phyloP scores from a whole-genome alignment of 2,113 vertebrate genomes.

The Rhadina sibilatrix region DNA sequence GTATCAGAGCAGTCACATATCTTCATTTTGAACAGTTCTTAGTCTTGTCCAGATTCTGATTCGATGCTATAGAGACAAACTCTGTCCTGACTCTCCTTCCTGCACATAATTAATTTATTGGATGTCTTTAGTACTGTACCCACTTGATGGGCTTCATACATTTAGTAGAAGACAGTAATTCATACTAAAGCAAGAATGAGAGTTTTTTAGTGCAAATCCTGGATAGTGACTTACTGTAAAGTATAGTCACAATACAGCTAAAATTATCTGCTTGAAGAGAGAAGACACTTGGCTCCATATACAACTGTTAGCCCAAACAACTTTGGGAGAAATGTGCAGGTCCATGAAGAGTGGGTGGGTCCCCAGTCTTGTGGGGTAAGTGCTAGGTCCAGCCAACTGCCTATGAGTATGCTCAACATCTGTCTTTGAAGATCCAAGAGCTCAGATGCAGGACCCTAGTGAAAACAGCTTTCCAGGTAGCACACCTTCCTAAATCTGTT shows the following conservation, averaged over 20 bases:
- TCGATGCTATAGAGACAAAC: not conserved
- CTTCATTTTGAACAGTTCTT: not conserved
- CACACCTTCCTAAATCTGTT: not conserved
- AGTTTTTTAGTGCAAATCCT: not conserved
- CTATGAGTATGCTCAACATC: not conserved
- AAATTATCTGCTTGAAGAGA: not conserved
- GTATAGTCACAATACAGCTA: not conserved
- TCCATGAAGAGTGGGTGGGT: not conserved
- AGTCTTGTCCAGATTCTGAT: not conserved
- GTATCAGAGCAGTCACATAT: constrained; percentile 9
- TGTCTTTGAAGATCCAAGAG: not conserved
- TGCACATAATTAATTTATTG: not conserved
- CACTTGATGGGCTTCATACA: not conserved
- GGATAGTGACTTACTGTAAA: not conserved
- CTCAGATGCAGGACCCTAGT: not conserved
- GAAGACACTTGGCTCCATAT: not conserved
- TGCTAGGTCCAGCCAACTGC: not conserved
- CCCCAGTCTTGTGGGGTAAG: not conserved
- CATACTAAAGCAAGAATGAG: not conserved
- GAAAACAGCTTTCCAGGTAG: not conserved
- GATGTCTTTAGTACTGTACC: not conserved
- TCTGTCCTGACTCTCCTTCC: not conserved
- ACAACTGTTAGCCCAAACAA: not conserved
- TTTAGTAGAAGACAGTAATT: not conserved
- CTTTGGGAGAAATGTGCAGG: not conserved